phyloP scores from a whole-genome alignment of 2,113 vertebrate genomes.

The Callospermophilus lateralis region DNA sequence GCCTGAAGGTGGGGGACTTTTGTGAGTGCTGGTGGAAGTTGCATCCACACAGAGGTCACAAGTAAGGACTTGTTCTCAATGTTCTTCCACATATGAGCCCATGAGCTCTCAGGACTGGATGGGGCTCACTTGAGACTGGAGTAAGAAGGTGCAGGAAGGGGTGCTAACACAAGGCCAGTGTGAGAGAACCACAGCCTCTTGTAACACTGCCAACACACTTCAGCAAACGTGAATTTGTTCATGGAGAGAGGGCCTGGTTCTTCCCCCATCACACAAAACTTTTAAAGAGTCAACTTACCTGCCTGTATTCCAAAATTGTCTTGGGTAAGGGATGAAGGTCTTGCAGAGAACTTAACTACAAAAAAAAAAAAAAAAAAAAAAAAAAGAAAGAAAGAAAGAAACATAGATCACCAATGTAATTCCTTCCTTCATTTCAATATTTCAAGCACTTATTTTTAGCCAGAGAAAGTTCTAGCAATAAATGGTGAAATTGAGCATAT shows the following conservation, averaged over 20 bases:
- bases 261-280: neutral
- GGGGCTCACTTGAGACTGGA: neutral
- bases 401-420: neutral
- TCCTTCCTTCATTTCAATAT: conserved; percentile 13
- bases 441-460: neutral
- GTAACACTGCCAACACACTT: too few relatives aligned
- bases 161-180: neutral
- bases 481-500: neutral
- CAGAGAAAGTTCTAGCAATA: neutral
- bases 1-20: neutral
- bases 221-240: neutral
- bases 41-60: too few relatives aligned
- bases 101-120: neutral
- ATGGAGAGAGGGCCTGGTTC: fast-evolving
- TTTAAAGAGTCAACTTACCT: conserved; percentile 85
- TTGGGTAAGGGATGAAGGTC: conserved; percentile 95
- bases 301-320: conserved; percentile 95
- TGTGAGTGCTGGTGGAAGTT: neutral
- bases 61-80: fast-evolving
- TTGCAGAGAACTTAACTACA: conserved; percentile 92
- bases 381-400: conserved; percentile 70
- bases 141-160: neutral
- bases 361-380: conserved; percentile 80
- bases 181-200: neutral
- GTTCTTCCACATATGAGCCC: neutral